A percentile compares a stretch with the other conserved stretches of the same genome.
These are phyloP conservation scores for Sebastolobus altivelis DNA, from an alignment of 2,797 vertebrate species.

Conservation along the genomic window DNA sequence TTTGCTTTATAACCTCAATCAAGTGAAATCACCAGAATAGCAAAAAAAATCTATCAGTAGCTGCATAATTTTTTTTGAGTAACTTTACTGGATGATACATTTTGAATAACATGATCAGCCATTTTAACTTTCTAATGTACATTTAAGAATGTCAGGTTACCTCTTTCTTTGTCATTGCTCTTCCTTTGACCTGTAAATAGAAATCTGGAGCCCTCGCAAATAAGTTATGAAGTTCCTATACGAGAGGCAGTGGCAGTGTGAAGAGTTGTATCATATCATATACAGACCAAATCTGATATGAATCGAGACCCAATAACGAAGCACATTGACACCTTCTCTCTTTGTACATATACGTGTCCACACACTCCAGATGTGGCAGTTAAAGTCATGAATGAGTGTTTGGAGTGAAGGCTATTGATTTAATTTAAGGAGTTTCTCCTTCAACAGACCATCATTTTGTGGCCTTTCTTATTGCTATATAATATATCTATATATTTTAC, in stretches of 20 bases:
- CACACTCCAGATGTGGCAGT: constrained; percentile 55
- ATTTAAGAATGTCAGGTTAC: constrained; percentile 73
- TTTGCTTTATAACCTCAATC: constrained; percentile 81
- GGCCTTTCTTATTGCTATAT: constrained; percentile 80
- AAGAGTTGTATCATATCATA: constrained; percentile 47
- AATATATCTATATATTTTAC: constrained; percentile 72
- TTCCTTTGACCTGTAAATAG: constrained; percentile 83
- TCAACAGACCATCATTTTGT: constrained; percentile 67
- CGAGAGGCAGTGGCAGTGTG: constrained; percentile 59
- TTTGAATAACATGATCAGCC: constrained; percentile 69
- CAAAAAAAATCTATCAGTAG: constrained; percentile 61
- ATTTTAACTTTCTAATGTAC: constrained; percentile 77
- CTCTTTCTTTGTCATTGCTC: constrained; percentile 58
- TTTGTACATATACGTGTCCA: constrained; percentile 73
- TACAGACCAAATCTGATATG: constrained; percentile 68
- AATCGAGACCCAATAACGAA: constrained; percentile 54
- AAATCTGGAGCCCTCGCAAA: constrained; percentile 67
- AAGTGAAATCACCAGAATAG: constrained; percentile 75
- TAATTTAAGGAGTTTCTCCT: constrained; percentile 45
- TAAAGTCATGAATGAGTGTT: constrained; percentile 53
- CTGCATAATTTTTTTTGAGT: constrained; percentile 53
- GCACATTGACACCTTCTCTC: constrained; percentile 68
- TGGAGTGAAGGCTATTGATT: constrained; percentile 53
- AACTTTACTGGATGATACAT: constrained; percentile 58
- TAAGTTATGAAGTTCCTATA: constrained; percentile 80